Evolutionary conservation across 2,888 invertebrate species (phyloP), one percentile per base, ranked within the genome.

Genomic region (Conomelus anceps): DNA sequence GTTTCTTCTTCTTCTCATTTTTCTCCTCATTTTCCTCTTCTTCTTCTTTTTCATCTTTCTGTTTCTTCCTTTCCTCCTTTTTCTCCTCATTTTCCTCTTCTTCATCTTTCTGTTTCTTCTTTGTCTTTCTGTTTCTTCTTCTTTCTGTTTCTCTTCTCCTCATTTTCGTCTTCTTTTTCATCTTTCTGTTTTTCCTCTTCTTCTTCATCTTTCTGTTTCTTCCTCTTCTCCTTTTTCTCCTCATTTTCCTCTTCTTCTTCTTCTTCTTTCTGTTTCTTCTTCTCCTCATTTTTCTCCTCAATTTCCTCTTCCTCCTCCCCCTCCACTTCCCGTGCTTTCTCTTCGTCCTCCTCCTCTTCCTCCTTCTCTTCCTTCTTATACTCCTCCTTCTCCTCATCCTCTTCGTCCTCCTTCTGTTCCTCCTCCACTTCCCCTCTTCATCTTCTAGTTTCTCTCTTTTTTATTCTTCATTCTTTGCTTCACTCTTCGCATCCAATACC

Each of bases 341-440:
- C 88, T 17, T 88, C 22, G 22, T 11, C n/a, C 24, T 22, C 34
- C 41, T 22, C 13, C 22, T 85, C 41, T 63, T 63, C 29, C 34
- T 22, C 22, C 63, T n/a, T 84, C 84, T 22, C 22, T 34, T 24
- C 20, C 22, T 17, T 22, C 23, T 88, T n/a, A 23, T 13, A 13
- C 41, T 86, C 22, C 86, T 9, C 24, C 7, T 85, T 89, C 84
- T 11, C 23, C 22, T 23, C 26, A 22, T 4, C 34, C 89, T 85
- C 22, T 63, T 20, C 20, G n/a, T 88, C 89, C 41, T 41, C 63
- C 84, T 84, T 23, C 88, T 88, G 24, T 22, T n/a, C 84, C 88
- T 22, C 84, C 84, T 88, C 88, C 85, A 29, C 84, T 22, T 11
- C 17, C 24, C 23, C 88, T n/a, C 84, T n/a, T n/a, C n/a, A n/a